phyloP scores from a whole-genome alignment of 2,888 invertebrate genomes.

The Junonia oenone region DNA sequence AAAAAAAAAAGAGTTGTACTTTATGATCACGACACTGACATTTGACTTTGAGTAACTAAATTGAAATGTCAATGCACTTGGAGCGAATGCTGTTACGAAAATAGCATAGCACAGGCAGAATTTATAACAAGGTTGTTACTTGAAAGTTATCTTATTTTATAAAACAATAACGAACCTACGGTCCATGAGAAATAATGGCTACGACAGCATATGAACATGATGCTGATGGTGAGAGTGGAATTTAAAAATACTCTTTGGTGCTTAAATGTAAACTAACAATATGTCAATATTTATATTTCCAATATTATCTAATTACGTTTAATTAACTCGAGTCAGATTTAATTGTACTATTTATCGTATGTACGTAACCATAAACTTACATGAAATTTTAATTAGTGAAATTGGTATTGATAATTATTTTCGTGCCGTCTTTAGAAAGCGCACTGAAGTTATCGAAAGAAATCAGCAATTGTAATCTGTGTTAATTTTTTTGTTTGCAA shows the following conservation, averaged over 20 bases:
- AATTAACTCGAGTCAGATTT: slow-evolving; percentile 1
- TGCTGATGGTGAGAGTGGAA: slow-evolving; percentile 57
- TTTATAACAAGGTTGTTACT: slow-evolving; percentile 22
- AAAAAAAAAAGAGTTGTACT: background rate
- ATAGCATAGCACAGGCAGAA: slow-evolving; percentile 28
- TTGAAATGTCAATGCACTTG: slow-evolving; percentile 23
- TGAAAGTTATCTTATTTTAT: slow-evolving; percentile 18
- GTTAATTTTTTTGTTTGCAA: background rate
- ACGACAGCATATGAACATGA: slow-evolving; percentile 65
- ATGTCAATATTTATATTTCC: slow-evolving; percentile 20
- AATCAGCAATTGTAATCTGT: background rate
- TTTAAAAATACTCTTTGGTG: slow-evolving; percentile 12
- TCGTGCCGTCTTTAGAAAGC: slow-evolving; percentile 14
- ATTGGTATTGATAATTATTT: background rate
- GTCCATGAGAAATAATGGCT: slow-evolving; percentile 47
- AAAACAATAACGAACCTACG: slow-evolving; percentile 1
- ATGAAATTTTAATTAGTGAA: background rate
- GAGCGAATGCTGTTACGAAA: slow-evolving; percentile 26
- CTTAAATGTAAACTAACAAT: slow-evolving; percentile 14
- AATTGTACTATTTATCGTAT: background rate
- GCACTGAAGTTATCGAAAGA: slow-evolving; percentile 9
- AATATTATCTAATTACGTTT: slow-evolving; percentile 1
- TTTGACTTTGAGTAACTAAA: background rate
- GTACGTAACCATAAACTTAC: background rate
- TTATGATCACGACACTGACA: slow-evolving; percentile 2